phyloP scores from a whole-genome alignment of 2,888 invertebrate genomes.

The Nomada ruficornis region DNA sequence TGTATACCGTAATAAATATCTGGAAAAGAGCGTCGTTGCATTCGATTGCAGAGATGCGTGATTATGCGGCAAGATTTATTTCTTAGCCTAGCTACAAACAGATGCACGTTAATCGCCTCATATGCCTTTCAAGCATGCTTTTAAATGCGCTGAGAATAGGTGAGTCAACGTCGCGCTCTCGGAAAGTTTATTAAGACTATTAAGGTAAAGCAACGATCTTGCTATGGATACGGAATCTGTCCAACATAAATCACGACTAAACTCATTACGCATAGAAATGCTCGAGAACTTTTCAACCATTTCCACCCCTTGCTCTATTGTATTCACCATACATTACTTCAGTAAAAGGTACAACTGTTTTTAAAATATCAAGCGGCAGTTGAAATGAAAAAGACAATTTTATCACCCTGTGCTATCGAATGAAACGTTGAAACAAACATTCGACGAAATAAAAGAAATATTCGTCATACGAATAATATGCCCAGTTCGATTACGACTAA shows the following conservation, averaged over 20 bases:
- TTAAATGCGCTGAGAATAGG: slow-evolving; percentile 38
- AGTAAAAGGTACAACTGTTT: too few species aligned
- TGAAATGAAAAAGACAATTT: too few species aligned
- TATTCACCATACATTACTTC: background rate
- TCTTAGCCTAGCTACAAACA: slow-evolving; percentile 20
- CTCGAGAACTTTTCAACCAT: background rate
- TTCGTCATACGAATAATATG: too few species aligned
- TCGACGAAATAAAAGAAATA: too few species aligned
- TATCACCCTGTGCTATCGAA: too few species aligned
- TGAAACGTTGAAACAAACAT: too few species aligned
- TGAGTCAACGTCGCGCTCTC: slow-evolving; percentile 35
- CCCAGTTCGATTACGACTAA: too few species aligned
- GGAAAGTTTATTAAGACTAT: slow-evolving; percentile 51
- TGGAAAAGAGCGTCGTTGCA: slow-evolving; percentile 15
- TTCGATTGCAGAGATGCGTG: background rate
- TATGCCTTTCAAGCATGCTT: slow-evolving; percentile 52
- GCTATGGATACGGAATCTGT: background rate
- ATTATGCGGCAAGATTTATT: slow-evolving; percentile 42
- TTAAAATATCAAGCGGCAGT: too few species aligned
- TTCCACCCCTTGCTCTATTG: background rate
- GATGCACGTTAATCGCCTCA: slow-evolving; percentile 51
- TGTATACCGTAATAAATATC: too few species aligned
- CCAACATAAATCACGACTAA: background rate
- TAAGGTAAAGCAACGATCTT: slow-evolving; percentile 36
- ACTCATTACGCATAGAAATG: background rate